Evolutionary conservation across 92 coral and sea anemone species (phyloP), one percentile per base, ranked within the genome.

Genomic region (Montipora capitata): DNA sequence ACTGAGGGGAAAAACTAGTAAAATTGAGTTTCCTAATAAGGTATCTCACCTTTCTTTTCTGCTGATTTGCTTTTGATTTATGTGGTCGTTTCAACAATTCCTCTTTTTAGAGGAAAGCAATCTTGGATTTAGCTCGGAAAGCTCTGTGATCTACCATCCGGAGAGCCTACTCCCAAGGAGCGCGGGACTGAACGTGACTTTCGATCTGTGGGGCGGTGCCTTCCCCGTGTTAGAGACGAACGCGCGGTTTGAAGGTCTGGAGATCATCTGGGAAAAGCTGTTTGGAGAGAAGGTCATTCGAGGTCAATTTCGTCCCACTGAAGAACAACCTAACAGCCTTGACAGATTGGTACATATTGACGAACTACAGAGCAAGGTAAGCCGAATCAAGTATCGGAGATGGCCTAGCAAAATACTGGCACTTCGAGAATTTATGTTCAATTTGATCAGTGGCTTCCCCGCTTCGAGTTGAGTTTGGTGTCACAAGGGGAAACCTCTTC

Each of bases 171-270:
- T 93, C 17, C 96, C 96, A 5, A 91, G 96, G 2, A 48, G 83
- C 79, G 77, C 91, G 1, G 94, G 88, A 65, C 72, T 93, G 51
- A 93, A 93, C 76, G 73, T 93, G 61, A 86, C 94, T 10, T 15
- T 88, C 38, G 92, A 93, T 79, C 41, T 93, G 40, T 88, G 92
- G 83, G 96, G 96, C 39, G 94, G 89, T 39, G 94, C 96, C 15
- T 82, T 93, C 67, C 87, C 93, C 6, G 79, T 93, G 39, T 17
- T 93, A 15, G 94, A 93, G 79, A 65, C 96, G 44, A 93, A 73
- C 77, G 71, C 91, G 39, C 81, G 96, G 18, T 42, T 83, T 35
- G 96, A 93, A 62, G 94, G 94, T 41, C 69, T 93, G 20, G 96
- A 90, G 58, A 83, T 66, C 8, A 82, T 93, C 56, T 82, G 90